A percentile compares a stretch with the other conserved stretches of the same genome.
Conservation (phyloP, 2,888 invertebrate species). For the Lymantria monacha region DNA sequence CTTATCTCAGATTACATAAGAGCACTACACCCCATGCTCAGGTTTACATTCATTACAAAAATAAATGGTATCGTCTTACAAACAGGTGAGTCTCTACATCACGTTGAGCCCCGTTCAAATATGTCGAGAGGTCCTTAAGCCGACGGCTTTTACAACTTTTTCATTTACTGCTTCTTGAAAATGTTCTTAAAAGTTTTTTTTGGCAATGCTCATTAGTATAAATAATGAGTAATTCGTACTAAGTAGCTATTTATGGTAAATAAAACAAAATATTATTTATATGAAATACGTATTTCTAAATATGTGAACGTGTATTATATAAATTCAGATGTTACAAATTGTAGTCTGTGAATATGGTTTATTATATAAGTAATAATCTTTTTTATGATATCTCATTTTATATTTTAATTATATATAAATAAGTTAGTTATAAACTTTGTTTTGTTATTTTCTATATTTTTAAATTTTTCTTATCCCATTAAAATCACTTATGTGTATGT, state of each 20-base stretch:
- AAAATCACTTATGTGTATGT: too few species aligned
- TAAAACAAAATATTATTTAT: background rate
- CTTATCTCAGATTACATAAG: too few species aligned
- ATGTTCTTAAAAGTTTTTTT: conserved; percentile 22
- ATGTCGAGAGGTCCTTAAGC: conserved; percentile 29
- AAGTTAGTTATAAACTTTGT: too few species aligned
- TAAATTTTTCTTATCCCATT: too few species aligned
- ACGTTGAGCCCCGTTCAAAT: conserved; percentile 25
- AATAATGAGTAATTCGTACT: conserved; percentile 26
- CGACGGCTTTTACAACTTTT: conserved; percentile 29
- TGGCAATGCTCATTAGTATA: conserved; percentile 30
- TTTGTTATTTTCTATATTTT: too few species aligned
- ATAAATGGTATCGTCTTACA: conserved; percentile 4
- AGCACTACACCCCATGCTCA: too few species aligned
- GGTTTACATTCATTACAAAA: background rate
- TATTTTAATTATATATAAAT: too few species aligned
- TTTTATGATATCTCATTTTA: too few species aligned
- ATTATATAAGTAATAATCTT: too few species aligned
- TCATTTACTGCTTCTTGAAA: conserved; percentile 25
- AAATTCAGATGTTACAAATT: too few species aligned
- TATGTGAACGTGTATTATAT: background rate
- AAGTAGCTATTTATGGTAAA: conserved; percentile 7
- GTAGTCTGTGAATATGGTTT: too few species aligned
- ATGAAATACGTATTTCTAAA: background rate
- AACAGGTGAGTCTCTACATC: conserved; percentile 25